Base-by-base conservation (phyloP, 2,797 vertebrate genomes). In the Cyprinella venusta region DNA sequence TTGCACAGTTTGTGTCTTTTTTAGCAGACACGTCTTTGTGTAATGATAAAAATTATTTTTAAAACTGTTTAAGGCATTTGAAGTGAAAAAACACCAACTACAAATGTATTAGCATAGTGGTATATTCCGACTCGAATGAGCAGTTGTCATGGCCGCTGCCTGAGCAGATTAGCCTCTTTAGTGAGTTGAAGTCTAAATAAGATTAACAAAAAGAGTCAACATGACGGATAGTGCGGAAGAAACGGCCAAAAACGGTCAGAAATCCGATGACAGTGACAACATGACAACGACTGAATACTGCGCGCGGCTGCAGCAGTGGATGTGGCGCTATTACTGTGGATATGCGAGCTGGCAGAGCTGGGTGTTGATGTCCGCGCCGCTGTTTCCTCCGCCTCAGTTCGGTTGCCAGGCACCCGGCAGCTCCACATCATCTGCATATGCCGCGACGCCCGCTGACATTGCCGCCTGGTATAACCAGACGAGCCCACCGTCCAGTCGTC, bases 271-370 rank as follows among this genome's bases (percentile, higher is more conserved):
- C 1, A 82, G 52, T 8, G 33, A 63, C 8, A 79, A 68, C 24
- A 86, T 79, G 82, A 78, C 86, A 5, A 92, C 90, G 36, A 87
- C 92, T 7, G 96, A 97, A 76, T 98, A 98, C 89, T 96, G 96
- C 82, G 93, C 91, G 56, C 90, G 93, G 76, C 90, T 98, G 82
- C 97, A 97, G 92, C 95, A 93, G 84, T 98, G 97, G 97, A 96
- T 98, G 80, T 98, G 97, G 97, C 95, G 95, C 88, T 96, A 95
- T 68, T 96, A 97, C 93, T 96, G 96, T 90, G 95, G 96, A 0
- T 92, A 95, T 84, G 89, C 95, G n/a, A 91, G 87, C 91, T 97
- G 96, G 97, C 96, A 97, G 91, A 93, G 92, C 92, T 96, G 96
- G 91, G 7, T 88, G 86, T 64, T 89, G 19, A 87, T 93, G 54